These are phyloP conservation scores for Lochmaea crataegi DNA, from an alignment of 2,888 invertebrate genomes.

Conservation along the genomic window DNA sequence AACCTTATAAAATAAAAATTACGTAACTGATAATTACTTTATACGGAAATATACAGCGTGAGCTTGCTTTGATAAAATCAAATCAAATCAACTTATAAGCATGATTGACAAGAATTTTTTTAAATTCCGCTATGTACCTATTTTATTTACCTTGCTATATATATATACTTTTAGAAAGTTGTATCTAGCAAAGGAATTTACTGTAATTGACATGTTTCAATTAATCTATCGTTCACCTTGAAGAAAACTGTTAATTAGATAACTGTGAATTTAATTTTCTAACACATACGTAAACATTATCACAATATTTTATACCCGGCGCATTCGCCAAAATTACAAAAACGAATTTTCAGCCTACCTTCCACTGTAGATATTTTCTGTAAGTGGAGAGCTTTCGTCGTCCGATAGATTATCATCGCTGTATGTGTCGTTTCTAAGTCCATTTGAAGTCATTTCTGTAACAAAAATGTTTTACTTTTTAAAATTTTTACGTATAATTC, in stretches of 20 bases:
- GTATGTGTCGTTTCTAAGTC: constrained; percentile 72
- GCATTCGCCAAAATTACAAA: too few relatives aligned
- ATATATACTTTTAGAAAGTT: background rate
- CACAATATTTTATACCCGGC: too few relatives aligned
- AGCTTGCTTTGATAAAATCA: too few relatives aligned
- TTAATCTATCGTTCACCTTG: background rate
- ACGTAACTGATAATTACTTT: too few relatives aligned
- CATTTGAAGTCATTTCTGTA: constrained; percentile 74
- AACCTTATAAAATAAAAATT: too few relatives aligned
- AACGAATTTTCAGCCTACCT: constrained; percentile 71
- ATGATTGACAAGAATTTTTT: too few relatives aligned
- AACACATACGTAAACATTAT: too few relatives aligned
- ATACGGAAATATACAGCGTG: too few relatives aligned
- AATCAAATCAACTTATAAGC: too few relatives aligned
- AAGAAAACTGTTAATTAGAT: background rate
- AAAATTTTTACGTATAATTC: too few relatives aligned
- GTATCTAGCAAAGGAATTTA: background rate
- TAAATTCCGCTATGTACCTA: background rate
- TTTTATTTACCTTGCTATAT: background rate
- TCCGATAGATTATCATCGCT: constrained; percentile 85
- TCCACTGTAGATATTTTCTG: constrained; percentile 90
- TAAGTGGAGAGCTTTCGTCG: constrained; percentile 88
- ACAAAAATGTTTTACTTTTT: constrained; percentile 35
- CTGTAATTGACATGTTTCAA: background rate
- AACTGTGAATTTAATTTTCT: background rate